These are phyloP conservation scores for Camponotus pennsylvanicus DNA, from an alignment of 1,140 invertebrate genomes.

Conservation along the genomic window DNA sequence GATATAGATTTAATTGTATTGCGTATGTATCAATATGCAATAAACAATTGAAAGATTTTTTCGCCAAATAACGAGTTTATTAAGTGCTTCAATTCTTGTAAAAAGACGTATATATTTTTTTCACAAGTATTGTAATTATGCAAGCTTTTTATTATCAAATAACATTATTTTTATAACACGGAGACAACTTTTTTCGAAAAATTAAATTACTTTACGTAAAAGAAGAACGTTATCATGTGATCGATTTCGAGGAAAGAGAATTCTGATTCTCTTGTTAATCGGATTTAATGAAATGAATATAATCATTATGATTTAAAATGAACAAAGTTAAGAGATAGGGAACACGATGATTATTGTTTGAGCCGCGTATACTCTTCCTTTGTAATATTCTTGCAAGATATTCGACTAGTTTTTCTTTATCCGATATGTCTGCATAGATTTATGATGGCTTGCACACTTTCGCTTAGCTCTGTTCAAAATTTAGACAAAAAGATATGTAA, in stretches of 20 bases:
- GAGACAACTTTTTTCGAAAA: background rate
- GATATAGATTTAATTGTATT: background rate
- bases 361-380: conserved; percentile 25
- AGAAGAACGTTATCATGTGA: conserved; percentile 1
- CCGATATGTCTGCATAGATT: conserved; percentile 20
- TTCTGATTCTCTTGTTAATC: conserved; percentile 33
- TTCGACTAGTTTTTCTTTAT: conserved; percentile 52
- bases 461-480: conserved; percentile 37
- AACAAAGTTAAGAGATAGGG: background rate
- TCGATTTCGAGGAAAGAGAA: conserved; percentile 6
- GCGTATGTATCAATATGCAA: background rate
- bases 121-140: background rate
- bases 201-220: background rate
- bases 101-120: background rate
- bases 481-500: background rate
- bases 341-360: background rate
- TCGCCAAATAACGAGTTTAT: background rate
- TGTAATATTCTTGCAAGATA: conserved; percentile 56
- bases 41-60: background rate
- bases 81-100: background rate
- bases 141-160: background rate
- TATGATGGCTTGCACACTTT: conserved; percentile 46
- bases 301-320: conserved; percentile 36
- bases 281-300: conserved; percentile 6
- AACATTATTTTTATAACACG: background rate